phyloP scores from a whole-genome alignment of 2,113 vertebrate species.

The Carettochelys insculpta region DNA sequence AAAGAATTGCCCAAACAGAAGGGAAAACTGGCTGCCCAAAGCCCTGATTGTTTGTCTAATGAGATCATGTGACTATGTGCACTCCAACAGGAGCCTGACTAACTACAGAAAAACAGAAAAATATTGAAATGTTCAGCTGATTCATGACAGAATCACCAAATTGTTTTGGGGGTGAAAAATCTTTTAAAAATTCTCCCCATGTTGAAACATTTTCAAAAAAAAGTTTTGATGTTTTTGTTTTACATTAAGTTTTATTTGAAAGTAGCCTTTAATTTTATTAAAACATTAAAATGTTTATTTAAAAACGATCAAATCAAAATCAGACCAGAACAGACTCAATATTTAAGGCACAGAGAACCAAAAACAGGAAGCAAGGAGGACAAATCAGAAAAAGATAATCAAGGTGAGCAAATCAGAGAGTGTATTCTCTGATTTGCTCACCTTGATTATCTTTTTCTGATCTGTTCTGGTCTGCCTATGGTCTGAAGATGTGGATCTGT shows the following conservation, averaged over 20 bases:
- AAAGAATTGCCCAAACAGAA: background rate
- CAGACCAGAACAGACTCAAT: too few relatives aligned
- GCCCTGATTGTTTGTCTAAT: background rate
- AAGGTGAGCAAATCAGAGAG: too few relatives aligned
- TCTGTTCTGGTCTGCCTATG: too few relatives aligned
- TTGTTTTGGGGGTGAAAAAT: background rate
- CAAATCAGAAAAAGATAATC: too few relatives aligned
- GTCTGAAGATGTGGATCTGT: too few relatives aligned
- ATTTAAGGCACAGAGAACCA: too few relatives aligned
- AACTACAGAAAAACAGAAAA: background rate
- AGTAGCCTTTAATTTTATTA: background rate
- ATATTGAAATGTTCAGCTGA: background rate
- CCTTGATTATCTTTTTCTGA: too few relatives aligned
- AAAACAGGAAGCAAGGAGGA: too few relatives aligned
- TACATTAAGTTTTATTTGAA: background rate
- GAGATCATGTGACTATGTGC: background rate
- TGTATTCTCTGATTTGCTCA: too few relatives aligned
- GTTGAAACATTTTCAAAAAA: background rate
- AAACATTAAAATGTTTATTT: background rate
- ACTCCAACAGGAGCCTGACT: background rate
- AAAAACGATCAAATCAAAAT: background rate
- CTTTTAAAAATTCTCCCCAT: background rate
- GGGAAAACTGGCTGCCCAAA: background rate
- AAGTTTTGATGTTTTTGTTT: background rate
- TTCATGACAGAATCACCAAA: background rate